phyloP scores from a whole-genome alignment of 2,888 invertebrate genomes.

The Omphaloscelis lunosa region DNA sequence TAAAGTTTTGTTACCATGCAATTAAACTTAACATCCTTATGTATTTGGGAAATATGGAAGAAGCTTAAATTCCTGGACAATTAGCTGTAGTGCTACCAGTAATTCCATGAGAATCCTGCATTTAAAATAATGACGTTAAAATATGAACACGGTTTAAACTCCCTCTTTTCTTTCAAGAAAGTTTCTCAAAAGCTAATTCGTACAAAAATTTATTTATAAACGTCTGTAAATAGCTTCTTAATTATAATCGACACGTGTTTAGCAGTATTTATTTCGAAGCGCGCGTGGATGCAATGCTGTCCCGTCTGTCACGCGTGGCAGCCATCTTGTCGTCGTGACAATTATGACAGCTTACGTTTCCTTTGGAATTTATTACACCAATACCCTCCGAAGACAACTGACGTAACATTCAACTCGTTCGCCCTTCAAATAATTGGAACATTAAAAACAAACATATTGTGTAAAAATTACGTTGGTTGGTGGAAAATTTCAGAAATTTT shows the following conservation, averaged over 20 bases:
- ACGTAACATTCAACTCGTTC: slow-evolving; percentile 50
- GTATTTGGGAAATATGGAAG: background rate
- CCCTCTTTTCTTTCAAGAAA: slow-evolving; percentile 27
- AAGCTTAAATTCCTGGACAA: background rate
- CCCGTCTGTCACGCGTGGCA: slow-evolving; percentile 51
- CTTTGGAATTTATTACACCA: slow-evolving; percentile 59
- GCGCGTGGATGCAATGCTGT: slow-evolving; percentile 54
- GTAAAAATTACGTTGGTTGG: slow-evolving; percentile 1
- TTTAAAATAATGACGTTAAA: background rate
- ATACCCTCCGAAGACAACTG: slow-evolving; percentile 31
- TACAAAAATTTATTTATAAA: slow-evolving; percentile 51
- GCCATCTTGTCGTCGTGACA: slow-evolving; percentile 63
- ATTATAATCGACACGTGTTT: slow-evolving; percentile 65
- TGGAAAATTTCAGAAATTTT: slow-evolving; percentile 15
- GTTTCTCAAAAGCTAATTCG: slow-evolving; percentile 34
- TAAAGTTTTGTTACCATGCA: background rate
- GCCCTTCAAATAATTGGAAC: slow-evolving; percentile 60
- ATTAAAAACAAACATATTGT: slow-evolving; percentile 41
- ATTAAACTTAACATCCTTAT: background rate
- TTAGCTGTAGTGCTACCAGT: background rate
- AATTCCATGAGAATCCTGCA: background rate
- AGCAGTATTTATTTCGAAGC: slow-evolving; percentile 60
- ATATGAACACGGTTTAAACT: background rate
- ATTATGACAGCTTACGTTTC: slow-evolving; percentile 62
- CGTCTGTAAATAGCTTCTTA: slow-evolving; percentile 55